Percentiles rank a stretch among this genome's conserved stretches.
These are phyloP conservation scores for Eriosoma lanigerum DNA, from an alignment of 1,140 invertebrate species.

Conservation along the genomic window DNA sequence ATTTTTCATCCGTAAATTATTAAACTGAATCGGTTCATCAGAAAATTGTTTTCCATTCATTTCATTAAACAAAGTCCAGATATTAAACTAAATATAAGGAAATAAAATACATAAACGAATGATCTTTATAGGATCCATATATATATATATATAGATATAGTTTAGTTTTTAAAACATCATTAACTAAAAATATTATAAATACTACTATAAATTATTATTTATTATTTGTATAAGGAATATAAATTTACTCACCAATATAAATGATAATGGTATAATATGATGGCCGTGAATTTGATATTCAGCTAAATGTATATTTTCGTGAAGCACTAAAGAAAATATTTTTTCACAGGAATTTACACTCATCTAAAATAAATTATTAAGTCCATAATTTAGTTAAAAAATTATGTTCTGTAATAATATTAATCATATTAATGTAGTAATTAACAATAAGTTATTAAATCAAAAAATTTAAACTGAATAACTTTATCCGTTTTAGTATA, in stretches of 20 bases:
- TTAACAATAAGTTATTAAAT: too few relatives aligned
- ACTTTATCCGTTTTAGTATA: too few relatives aligned
- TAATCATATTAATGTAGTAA: too few relatives aligned
- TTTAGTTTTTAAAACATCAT: too few relatives aligned
- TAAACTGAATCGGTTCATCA: background rate
- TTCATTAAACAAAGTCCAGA: conserved; percentile 8
- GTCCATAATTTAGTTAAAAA: too few relatives aligned
- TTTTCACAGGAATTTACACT: background rate
- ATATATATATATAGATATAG: too few relatives aligned
- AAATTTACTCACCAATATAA: conserved; percentile 29
- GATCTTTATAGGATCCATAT: too few relatives aligned
- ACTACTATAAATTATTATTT: too few relatives aligned
- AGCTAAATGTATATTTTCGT: background rate
- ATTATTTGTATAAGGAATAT: too few relatives aligned
- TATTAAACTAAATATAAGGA: conserved; percentile 3
- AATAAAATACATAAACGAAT: background rate
- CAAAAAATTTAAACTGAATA: too few relatives aligned
- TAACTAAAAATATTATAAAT: too few relatives aligned
- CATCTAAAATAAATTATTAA: background rate
- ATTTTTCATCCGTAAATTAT: conserved; percentile 7
- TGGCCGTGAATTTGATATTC: background rate
- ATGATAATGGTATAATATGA: background rate
- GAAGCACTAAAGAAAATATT: background rate
- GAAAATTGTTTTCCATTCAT: background rate
- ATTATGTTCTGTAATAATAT: too few relatives aligned